These are phyloP conservation scores for Drosophila takahashii DNA, from an alignment of 1,140 invertebrate genomes.

Conservation along the genomic window DNA sequence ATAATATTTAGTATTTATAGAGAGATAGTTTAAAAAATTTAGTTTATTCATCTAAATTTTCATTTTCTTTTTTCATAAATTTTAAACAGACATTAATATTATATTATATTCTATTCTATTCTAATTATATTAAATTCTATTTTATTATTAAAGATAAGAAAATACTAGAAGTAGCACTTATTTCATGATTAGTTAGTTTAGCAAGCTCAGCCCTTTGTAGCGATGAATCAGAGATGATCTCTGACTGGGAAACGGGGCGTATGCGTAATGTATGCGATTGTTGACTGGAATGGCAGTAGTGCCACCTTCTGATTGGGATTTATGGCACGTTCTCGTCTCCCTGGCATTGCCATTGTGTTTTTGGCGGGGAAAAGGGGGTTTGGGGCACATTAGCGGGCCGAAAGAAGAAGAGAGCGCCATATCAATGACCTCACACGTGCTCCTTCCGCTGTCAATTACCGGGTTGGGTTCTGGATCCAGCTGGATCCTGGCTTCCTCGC, in stretches of 20 bases:
- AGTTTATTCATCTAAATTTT: no score
- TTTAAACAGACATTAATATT: no score
- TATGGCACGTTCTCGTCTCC: conserved; percentile 65
- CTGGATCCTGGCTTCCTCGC: not conserved
- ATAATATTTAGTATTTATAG: no score
- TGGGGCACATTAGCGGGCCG: conserved; percentile 48
- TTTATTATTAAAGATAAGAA: no score
- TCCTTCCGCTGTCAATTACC: conserved; percentile 60
- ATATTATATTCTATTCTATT: no score
- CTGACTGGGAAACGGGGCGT: conserved; percentile 21
- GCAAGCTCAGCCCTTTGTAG: not conserved
- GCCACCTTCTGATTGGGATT: conserved; percentile 65
- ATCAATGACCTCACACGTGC: conserved; percentile 66
- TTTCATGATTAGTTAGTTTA: not conserved
- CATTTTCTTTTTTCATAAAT: no score
- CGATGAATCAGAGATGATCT: conserved; percentile 15
- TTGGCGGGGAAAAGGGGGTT: not conserved
- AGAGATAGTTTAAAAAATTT: no score
- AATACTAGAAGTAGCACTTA: no score
- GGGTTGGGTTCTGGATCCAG: conserved; percentile 3
- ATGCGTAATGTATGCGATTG: conserved; percentile 16
- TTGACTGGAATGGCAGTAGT: conserved; percentile 28
- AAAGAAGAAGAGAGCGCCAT: conserved; percentile 27
- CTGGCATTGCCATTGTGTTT: conserved; percentile 43
- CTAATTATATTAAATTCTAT: no score